Percentiles rank a stretch among this genome's conserved stretches.
These are phyloP conservation scores for Sarcoramphus papa DNA, from an alignment of 2,797 vertebrate genomes.

Conservation along the genomic window DNA sequence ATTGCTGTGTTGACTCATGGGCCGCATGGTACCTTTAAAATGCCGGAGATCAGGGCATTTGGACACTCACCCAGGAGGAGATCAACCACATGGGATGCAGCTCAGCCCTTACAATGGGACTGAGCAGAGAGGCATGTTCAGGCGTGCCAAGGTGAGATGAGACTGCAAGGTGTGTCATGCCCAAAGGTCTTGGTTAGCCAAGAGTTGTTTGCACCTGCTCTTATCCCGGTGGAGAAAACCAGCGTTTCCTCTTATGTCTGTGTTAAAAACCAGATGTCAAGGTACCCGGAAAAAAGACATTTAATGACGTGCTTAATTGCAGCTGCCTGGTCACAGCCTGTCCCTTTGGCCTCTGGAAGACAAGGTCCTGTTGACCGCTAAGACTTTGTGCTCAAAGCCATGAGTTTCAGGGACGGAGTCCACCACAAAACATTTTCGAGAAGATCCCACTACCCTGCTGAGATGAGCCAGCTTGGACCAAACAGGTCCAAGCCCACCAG, in stretches of 20 bases:
- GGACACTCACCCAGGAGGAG: not conserved
- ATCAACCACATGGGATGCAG: not conserved
- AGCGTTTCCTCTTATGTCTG: not conserved
- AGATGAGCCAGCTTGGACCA: not conserved
- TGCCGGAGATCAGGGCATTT: accelerated
- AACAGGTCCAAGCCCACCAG: not conserved
- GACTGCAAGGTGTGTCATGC: accelerated
- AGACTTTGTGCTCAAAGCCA: not conserved
- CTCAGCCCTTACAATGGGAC: not conserved
- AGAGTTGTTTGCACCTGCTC: not conserved
- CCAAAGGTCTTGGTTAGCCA: not conserved
- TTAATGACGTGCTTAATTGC: not conserved
- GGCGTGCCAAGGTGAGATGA: not conserved
- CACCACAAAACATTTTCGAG: not conserved
- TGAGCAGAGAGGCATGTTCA: not conserved
- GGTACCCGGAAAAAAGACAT: not conserved
- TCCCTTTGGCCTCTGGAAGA: not conserved
- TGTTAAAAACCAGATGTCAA: not conserved
- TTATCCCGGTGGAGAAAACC: not conserved
- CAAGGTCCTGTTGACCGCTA: not conserved
- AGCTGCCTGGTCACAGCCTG: not conserved
- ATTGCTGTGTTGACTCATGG: accelerated
- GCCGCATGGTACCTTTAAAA: not conserved
- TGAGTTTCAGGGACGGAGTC: not conserved
- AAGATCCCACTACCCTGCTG: not conserved